phyloP scores from a whole-genome alignment of 1,140 invertebrate species.

The Acromyrmex charruanus region DNA sequence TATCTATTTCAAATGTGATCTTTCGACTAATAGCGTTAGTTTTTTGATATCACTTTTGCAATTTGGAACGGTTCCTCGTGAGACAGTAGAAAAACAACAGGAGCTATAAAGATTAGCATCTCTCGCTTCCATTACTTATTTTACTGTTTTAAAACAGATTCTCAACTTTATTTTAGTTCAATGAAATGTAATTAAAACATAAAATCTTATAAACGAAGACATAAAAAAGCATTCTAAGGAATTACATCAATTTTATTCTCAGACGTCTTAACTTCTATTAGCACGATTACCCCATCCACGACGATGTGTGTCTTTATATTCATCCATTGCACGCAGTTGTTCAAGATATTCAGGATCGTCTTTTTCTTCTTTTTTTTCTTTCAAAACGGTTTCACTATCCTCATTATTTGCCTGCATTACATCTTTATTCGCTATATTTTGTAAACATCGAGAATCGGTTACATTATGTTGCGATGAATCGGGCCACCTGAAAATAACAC shows the following conservation, averaged over 20 bases:
- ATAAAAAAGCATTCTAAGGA: not conserved
- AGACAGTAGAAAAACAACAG: no score
- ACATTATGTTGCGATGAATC: conserved; percentile 77
- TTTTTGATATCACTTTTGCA: no score
- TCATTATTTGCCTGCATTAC: conserved; percentile 59
- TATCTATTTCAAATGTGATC: no score
- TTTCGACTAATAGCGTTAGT: no score
- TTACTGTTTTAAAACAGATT: not conserved
- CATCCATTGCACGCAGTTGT: conserved; percentile 92
- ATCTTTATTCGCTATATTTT: conserved; percentile 71
- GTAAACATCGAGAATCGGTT: conserved; percentile 74
- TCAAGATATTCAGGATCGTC: conserved; percentile 92
- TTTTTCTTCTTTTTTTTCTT: conserved; percentile 89
- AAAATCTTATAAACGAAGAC: not conserved
- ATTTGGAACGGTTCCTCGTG: no score
- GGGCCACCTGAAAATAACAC: conserved; percentile 79
- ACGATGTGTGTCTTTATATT: conserved; percentile 96
- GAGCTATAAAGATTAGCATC: not conserved
- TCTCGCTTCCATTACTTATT: no score
- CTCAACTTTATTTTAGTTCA: not conserved
- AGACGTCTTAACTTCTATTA: conserved; percentile 92
- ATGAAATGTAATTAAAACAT: not conserved
- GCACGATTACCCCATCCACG: conserved; percentile 95
- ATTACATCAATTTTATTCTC: not conserved
- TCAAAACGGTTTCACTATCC: conserved; percentile 79